A percentile compares a stretch with the other conserved stretches of the same genome.
Conservation (phyloP, 2,888 invertebrate species). For the Epistrophella euchroma region DNA sequence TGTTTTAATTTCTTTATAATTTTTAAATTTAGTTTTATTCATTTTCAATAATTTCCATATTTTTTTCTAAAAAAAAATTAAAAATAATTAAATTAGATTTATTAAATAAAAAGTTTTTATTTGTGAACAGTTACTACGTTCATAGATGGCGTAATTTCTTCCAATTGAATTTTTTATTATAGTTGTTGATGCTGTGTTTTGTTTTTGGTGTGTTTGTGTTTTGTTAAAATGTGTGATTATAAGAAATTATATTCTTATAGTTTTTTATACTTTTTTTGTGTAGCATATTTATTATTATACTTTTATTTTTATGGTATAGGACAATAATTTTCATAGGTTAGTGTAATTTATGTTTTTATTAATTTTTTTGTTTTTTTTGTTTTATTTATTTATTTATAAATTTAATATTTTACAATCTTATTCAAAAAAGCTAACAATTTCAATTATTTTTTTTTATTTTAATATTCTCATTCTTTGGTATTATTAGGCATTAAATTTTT, state of each 20-base stretch:
- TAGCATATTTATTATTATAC: conserved; percentile 60
- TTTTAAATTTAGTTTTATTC: conserved; percentile 4
- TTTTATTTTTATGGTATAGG: conserved; percentile 70
- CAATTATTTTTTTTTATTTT: conserved; percentile 73
- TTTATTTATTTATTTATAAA: conserved; percentile 45
- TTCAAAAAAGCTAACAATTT: conserved; percentile 76
- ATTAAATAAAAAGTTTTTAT: conserved; percentile 18
- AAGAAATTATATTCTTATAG: conserved; percentile 41
- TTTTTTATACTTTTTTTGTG: conserved; percentile 47
- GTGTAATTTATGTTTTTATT: conserved; percentile 69
- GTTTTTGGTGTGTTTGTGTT: conserved; percentile 42
- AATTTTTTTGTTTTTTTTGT: conserved; percentile 45
- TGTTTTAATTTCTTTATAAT: conserved; percentile 1
- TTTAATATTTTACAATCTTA: conserved; percentile 74
- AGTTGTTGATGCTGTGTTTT: conserved; percentile 32
- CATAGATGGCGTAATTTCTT: conserved; percentile 68
- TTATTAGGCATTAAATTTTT: conserved; percentile 78
- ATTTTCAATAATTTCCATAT: conserved; percentile 33
- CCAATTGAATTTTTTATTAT: conserved; percentile 12
- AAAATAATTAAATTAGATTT: conserved; percentile 34
- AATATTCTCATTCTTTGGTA: conserved; percentile 76
- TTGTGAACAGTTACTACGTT: conserved; percentile 73
- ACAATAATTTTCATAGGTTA: conserved; percentile 67
- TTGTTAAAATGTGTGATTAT: conserved; percentile 65
- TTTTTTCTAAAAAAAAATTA: conserved; percentile 12